Evolutionary conservation across 1,140 invertebrate genomes (phyloP).

Genomic region (Drosophila prosaltans): DNA sequence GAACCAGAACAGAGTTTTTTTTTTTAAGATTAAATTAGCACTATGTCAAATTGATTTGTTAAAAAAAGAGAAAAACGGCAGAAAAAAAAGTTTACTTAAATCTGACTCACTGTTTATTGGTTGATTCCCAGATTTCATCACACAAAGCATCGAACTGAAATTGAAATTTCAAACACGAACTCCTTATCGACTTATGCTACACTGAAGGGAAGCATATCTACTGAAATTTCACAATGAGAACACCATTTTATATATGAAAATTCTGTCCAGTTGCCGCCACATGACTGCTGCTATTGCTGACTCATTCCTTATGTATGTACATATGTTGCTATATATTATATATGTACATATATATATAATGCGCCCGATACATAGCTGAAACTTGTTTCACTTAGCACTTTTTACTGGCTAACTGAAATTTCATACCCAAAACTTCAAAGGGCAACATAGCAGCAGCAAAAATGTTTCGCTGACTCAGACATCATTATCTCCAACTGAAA

Average conservation of each 20-base stretch:
- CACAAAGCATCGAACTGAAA: constrained; percentile 9
- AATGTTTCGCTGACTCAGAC: constrained; percentile 16
- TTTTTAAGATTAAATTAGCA: too few relatives aligned
- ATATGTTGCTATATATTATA: neutral
- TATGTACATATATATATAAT: neutral
- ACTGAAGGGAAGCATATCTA: neutral
- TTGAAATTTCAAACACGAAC: neutral
- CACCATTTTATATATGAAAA: constrained; percentile 7
- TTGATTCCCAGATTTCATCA: neutral
- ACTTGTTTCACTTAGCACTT: constrained; percentile 6
- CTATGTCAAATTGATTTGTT: neutral
- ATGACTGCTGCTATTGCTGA: neutral
- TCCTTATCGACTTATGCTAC: neutral
- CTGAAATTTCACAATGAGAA: constrained; percentile 41
- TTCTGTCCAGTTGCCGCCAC: neutral
- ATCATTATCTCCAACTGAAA: constrained; percentile 15
- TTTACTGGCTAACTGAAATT: neutral
- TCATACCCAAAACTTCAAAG: neutral
- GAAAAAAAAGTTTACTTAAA: neutral
- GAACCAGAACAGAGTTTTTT: too few relatives aligned
- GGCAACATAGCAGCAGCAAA: constrained; percentile 4
- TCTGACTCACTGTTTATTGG: neutral
- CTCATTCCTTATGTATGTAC: neutral
- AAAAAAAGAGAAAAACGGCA: too few relatives aligned
- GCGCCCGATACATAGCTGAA: neutral